These are phyloP conservation scores for Caprella mutica DNA, from an alignment of 2,888 invertebrate species.

Conservation along the genomic window DNA sequence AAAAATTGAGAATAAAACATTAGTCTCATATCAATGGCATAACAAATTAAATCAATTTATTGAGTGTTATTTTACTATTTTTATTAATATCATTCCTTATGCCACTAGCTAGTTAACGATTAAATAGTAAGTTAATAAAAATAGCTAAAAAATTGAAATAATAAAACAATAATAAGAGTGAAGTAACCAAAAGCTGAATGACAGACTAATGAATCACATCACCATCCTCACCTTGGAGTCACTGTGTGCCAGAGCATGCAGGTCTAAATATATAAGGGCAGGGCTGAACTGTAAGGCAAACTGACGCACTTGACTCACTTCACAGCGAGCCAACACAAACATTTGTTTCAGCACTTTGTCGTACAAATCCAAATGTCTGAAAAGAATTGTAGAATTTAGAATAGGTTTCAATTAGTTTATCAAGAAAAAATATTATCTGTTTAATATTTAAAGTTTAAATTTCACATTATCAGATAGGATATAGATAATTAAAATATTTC, in stretches of 20 bases:
- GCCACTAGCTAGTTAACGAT: not conserved
- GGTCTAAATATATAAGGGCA: conserved; percentile 26
- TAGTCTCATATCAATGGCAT: too few relatives aligned
- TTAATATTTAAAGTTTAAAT: too few relatives aligned
- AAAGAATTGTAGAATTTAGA: not conserved
- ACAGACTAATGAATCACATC: not conserved
- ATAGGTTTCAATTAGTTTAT: too few relatives aligned
- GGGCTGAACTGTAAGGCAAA: conserved; percentile 31
- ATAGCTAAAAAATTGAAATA: not conserved
- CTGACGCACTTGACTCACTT: conserved; percentile 22
- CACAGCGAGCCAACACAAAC: conserved; percentile 27
- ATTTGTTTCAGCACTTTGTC: conserved; percentile 26
- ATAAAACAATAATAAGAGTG: not conserved
- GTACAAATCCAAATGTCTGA: conserved; percentile 25
- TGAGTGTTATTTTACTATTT: too few relatives aligned
- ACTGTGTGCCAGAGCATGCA: conserved; percentile 24
- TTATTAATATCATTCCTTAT: not conserved
- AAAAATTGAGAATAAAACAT: not conserved
- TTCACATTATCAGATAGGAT: too few relatives aligned
- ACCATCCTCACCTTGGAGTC: conserved; percentile 24
- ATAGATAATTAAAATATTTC: too few relatives aligned
- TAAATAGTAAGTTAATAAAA: not conserved
- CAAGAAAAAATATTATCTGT: too few relatives aligned
- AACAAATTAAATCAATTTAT: too few relatives aligned
- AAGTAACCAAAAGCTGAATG: not conserved